Evolutionary conservation across 1,140 invertebrate species (phyloP).

Genomic region (Ceratosolen fusciceps): DNA sequence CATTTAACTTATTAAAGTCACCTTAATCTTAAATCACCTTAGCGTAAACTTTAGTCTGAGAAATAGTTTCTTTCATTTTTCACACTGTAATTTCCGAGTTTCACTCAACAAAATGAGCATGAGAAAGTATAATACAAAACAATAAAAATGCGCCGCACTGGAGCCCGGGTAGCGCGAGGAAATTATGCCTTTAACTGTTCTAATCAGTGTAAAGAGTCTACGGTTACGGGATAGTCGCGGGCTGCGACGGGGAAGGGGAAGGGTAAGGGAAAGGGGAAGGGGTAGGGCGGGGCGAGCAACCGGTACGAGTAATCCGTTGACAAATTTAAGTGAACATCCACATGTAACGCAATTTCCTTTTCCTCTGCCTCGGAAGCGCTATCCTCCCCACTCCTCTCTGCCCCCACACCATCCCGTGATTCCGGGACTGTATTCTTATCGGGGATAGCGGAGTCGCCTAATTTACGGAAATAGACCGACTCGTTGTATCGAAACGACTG

Average conservation of each 20-base stretch:
- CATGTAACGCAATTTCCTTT: conserved; percentile 16
- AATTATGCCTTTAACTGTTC: background rate
- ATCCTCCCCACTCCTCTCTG: too few species aligned
- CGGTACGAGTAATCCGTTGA: background rate
- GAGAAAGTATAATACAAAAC: background rate
- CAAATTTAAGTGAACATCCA: conserved; percentile 13
- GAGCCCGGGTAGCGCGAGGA: background rate
- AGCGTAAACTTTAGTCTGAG: background rate
- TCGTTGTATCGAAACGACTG: too few species aligned
- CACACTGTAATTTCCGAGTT: background rate
- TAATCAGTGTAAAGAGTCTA: background rate
- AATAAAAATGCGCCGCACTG: background rate
- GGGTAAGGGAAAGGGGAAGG: too few species aligned
- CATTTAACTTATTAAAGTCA: background rate
- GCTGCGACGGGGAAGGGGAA: too few species aligned
- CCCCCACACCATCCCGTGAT: too few species aligned
- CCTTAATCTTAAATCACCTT: background rate
- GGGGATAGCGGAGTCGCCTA: conserved; percentile 42
- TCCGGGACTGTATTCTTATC: conserved; percentile 27
- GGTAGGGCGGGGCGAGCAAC: background rate
- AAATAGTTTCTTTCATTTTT: background rate
- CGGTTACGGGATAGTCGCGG: too few species aligned
- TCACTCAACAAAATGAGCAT: background rate
- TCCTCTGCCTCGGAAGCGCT: conserved; percentile 3
- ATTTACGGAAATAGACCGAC: conserved; percentile 59